These are phyloP conservation scores for Periparus ater DNA, from an alignment of 2,797 vertebrate genomes.

Conservation along the genomic window DNA sequence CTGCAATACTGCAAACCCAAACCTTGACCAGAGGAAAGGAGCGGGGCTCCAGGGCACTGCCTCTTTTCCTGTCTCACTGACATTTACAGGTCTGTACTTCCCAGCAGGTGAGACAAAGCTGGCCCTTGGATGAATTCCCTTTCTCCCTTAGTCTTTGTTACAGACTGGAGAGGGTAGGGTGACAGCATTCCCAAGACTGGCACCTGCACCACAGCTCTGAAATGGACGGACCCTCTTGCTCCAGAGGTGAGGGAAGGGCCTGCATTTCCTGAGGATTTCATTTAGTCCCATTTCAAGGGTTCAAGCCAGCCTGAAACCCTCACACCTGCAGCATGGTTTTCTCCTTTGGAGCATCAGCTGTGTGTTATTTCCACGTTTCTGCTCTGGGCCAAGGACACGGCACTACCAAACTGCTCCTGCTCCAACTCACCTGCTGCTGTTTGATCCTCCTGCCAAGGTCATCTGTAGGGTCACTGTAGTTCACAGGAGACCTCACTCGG, in stretches of 20 bases:
- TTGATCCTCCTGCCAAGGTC: constrained; percentile 86
- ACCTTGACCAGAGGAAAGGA: not conserved
- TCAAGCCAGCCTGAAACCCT: not conserved
- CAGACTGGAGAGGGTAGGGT: not conserved
- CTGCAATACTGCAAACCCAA: not conserved
- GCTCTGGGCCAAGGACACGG: not conserved
- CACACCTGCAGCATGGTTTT: not conserved
- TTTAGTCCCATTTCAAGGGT: not conserved
- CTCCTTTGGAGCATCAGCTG: not conserved
- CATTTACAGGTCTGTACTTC: not conserved
- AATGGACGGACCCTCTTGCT: not conserved
- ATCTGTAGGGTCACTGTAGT: constrained; percentile 72
- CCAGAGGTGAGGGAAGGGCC: not conserved
- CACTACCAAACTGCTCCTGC: not conserved
- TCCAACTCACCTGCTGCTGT: constrained; percentile 84
- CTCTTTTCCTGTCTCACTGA: not conserved
- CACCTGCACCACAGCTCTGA: not conserved
- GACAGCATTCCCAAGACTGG: not conserved
- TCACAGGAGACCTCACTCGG: constrained; percentile 84
- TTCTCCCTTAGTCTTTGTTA: not conserved
- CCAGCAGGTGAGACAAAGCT: not conserved
- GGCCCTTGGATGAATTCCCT: not conserved
- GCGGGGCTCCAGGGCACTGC: not conserved
- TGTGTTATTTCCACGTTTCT: not conserved
- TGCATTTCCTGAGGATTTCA: not conserved